Conservation (phyloP, 2,797 vertebrate genomes). For the Karalla daura region DNA sequence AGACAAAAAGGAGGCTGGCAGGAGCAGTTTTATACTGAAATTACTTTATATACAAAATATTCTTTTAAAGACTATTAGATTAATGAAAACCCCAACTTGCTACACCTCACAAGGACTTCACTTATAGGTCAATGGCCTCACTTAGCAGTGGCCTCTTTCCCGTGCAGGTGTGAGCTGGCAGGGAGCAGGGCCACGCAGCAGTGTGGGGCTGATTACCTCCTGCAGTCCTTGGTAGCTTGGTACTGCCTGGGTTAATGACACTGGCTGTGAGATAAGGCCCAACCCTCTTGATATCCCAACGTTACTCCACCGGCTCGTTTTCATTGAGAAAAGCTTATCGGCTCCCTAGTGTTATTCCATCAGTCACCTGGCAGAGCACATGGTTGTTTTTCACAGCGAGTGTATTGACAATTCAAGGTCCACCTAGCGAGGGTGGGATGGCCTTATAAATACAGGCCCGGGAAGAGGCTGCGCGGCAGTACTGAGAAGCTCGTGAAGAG, state of each 20-base stretch:
- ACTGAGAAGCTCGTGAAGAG: conserved; percentile 34
- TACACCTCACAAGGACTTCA: conserved; percentile 35
- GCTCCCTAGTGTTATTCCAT: conserved; percentile 66
- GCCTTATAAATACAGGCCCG: conserved; percentile 85
- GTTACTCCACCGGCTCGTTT: conserved; percentile 72
- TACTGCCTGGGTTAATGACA: conserved; percentile 93
- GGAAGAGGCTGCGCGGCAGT: conserved; percentile 41
- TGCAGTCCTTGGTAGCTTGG: conserved; percentile 92
- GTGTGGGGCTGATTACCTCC: conserved; percentile 63
- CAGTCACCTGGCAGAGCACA: conserved; percentile 75
- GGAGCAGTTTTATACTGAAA: not conserved
- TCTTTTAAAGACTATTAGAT: not conserved
- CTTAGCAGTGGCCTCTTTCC: conserved; percentile 55
- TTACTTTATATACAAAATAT: not conserved
- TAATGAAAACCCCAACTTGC: not conserved
- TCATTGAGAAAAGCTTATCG: conserved; percentile 90
- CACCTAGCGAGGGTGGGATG: conserved; percentile 53
- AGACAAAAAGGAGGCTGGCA: not conserved
- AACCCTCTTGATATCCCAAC: conserved; percentile 66
- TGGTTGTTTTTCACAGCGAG: conserved; percentile 84
- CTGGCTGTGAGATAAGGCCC: conserved; percentile 84
- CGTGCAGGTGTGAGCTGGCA: conserved; percentile 78
- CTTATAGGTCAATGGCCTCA: conserved; percentile 68
- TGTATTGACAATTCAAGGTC: conserved; percentile 91
- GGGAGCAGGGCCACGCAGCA: conserved; percentile 60